Conservation (phyloP, 2,888 invertebrate genomes). For the Hirtodrosophila cameraria region DNA sequence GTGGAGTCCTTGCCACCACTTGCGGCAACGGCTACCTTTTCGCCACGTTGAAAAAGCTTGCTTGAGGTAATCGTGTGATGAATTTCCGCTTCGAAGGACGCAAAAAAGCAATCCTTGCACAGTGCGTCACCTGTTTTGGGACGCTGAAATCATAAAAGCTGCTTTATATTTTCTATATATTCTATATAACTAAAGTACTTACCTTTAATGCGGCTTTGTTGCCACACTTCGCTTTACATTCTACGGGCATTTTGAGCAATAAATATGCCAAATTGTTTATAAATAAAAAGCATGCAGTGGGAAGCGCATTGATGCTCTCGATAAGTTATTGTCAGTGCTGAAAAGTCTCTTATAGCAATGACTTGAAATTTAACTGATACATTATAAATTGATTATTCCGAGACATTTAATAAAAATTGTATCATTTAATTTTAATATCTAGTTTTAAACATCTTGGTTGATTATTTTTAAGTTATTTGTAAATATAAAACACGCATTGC, state of each 20-base stretch:
- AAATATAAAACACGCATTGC: constrained; percentile 23
- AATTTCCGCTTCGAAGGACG: constrained; percentile 96
- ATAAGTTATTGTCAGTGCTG: constrained; percentile 32
- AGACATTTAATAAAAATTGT: too few species aligned
- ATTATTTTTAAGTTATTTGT: constrained; percentile 43
- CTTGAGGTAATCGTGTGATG: constrained; percentile 94
- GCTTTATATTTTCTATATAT: background rate
- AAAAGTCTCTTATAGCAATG: background rate
- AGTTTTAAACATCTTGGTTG: too few species aligned
- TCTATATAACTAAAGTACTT: constrained; percentile 26
- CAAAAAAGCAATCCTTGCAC: constrained; percentile 97
- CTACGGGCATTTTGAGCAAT: constrained; percentile 86
- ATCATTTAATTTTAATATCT: too few species aligned
- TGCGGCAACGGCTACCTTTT: constrained; percentile 96
- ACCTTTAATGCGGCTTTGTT: constrained; percentile 91
- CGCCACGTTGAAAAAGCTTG: constrained; percentile 91
- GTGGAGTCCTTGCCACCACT: constrained; percentile 99
- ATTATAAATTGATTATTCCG: background rate
- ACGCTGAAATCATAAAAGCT: constrained; percentile 81
- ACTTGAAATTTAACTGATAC: background rate
- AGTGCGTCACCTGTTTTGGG: constrained; percentile 96
- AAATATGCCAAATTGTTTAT: constrained; percentile 28
- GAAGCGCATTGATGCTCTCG: constrained; percentile 14
- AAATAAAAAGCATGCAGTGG: constrained; percentile 37
- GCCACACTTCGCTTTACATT: constrained; percentile 90